Percentiles rank a stretch among this genome's conserved stretches.
Evolutionary conservation across 2,888 invertebrate species (phyloP).

Genomic region (Aricia artaxerxes): DNA sequence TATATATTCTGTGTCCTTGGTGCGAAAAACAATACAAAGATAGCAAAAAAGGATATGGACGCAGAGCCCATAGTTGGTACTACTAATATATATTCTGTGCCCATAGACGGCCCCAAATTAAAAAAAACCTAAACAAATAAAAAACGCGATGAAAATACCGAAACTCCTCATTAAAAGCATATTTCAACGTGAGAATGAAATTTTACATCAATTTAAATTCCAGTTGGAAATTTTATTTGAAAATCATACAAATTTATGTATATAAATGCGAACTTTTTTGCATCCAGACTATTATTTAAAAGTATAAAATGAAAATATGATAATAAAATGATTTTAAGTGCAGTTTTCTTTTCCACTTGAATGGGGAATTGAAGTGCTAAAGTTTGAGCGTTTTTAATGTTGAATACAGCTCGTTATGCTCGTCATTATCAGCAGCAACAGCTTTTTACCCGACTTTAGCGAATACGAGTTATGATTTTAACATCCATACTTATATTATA

Average conservation of each 20-base stretch:
- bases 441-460: not conserved
- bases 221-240: conserved; percentile 17
- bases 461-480: no score
- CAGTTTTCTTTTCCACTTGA: conserved; percentile 13
- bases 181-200: conserved; percentile 2
- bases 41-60: no score
- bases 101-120: no score
- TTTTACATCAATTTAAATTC: conserved; percentile 20
- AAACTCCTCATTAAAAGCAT: not conserved
- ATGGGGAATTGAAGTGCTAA: conserved; percentile 6
- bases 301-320: conserved; percentile 16
- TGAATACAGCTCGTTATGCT: not conserved
- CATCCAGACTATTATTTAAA: conserved; percentile 17
- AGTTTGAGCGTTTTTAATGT: not conserved
- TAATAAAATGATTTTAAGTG: conserved; percentile 23
- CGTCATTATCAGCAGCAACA: not conserved
- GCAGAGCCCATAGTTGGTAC: no score
- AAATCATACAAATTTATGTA: conserved; percentile 22
- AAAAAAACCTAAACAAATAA: not conserved
- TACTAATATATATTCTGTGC: no score
- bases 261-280: conserved; percentile 16
- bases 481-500: no score
- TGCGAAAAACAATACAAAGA: no score
- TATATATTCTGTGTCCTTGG: no score
- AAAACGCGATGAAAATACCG: not conserved